Conservation (phyloP, 2,888 invertebrate species). For the Acrobasis consociella region DNA sequence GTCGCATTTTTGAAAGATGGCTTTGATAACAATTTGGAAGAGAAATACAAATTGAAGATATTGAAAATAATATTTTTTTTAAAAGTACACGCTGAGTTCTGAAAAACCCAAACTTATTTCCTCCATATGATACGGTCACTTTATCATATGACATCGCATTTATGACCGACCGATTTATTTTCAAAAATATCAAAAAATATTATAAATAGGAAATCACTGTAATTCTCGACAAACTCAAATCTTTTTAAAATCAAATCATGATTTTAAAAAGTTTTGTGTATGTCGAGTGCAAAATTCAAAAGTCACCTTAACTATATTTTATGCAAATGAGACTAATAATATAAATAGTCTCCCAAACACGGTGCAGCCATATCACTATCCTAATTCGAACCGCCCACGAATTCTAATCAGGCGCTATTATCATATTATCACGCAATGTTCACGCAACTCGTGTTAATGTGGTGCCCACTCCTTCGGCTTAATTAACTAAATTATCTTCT, state of each 20-base stretch:
- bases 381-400: conserved; percentile 13
- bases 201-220: too few species aligned
- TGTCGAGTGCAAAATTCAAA: too few species aligned
- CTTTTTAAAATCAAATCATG: too few species aligned
- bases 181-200: too few species aligned
- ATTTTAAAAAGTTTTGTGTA: too few species aligned
- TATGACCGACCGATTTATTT: too few species aligned
- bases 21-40: neutral
- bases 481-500: conserved; percentile 63
- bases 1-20: conserved; percentile 2
- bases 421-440: conserved; percentile 38
- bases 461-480: conserved; percentile 48
- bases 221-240: too few species aligned
- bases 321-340: conserved; percentile 5
- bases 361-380: neutral
- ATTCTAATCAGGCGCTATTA: conserved; percentile 14
- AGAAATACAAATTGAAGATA: neutral
- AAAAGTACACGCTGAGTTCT: too few species aligned
- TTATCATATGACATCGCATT: too few species aligned
- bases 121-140: too few species aligned
- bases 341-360: neutral
- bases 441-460: conserved; percentile 46
- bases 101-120: too few species aligned
- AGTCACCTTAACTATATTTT: neutral
- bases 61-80: too few species aligned